phyloP scores from a whole-genome alignment of 2,797 vertebrate species.

The Acrossocheilus fasciatus region DNA sequence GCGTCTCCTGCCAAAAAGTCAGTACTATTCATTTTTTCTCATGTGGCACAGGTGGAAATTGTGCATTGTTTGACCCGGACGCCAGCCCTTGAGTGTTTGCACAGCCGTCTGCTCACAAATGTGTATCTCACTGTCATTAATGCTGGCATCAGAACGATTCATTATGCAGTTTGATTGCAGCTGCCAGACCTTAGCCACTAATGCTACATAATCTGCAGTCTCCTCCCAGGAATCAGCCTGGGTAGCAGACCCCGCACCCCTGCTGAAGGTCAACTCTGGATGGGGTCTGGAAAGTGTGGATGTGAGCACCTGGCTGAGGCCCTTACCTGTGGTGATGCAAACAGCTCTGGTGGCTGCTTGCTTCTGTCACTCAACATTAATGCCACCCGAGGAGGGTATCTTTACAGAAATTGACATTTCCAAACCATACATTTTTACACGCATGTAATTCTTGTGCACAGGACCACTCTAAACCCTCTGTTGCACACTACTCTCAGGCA shows the following conservation, averaged over 20 bases:
- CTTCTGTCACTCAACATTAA: constrained; percentile 13
- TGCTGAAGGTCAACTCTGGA: constrained; percentile 68
- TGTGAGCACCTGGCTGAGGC: constrained; percentile 35
- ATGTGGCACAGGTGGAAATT: constrained; percentile 11
- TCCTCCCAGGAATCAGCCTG: constrained; percentile 53
- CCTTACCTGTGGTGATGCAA: constrained; percentile 30
- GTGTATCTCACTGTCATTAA: constrained; percentile 37
- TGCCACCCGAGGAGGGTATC: not conserved
- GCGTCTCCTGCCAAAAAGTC: not conserved
- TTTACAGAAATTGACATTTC: constrained; percentile 18
- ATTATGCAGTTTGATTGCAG: constrained; percentile 61
- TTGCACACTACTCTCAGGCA: not conserved
- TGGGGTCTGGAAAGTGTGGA: constrained; percentile 53
- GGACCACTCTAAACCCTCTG: not conserved
- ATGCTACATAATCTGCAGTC: constrained; percentile 69
- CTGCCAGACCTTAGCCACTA: constrained; percentile 59
- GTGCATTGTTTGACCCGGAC: constrained; percentile 8
- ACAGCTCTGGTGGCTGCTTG: constrained; percentile 15
- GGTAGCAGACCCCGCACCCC: constrained; percentile 37
- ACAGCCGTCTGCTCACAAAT: constrained; percentile 23
- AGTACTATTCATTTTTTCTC: not conserved
- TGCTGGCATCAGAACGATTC: constrained; percentile 60
- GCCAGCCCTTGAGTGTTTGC: constrained; percentile 14
- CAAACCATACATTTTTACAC: not conserved
- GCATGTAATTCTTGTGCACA: not conserved